These are phyloP conservation scores for Copsychus sechellarum DNA, from an alignment of 2,113 vertebrate genomes.

Conservation along the genomic window DNA sequence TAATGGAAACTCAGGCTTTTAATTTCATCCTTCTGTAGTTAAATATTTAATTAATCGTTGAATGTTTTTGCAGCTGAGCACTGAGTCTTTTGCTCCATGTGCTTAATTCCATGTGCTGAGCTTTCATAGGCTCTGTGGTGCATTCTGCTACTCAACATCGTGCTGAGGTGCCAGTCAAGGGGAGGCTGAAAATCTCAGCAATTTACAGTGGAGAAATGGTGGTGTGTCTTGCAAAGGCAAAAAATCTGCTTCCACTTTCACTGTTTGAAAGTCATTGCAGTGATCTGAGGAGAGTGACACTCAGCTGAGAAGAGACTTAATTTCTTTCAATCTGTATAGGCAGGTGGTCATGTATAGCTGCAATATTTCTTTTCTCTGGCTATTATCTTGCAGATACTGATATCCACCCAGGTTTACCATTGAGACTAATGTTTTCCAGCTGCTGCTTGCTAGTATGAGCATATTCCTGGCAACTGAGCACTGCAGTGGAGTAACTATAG, in stretches of 20 bases:
- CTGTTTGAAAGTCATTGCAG: background rate
- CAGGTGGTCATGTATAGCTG: background rate
- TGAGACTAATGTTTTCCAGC: background rate
- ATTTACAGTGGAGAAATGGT: background rate
- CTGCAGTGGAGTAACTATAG: background rate
- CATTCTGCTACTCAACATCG: background rate
- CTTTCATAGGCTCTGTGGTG: background rate
- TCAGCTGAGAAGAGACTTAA: background rate
- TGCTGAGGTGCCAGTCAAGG: background rate
- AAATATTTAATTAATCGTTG: constrained; percentile 1
- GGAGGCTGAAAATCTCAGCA: background rate
- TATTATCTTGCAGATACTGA: background rate
- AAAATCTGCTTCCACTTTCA: background rate
- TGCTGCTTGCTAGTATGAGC: background rate
- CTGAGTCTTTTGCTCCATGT: background rate
- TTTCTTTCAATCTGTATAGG: background rate
- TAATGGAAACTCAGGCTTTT: background rate
- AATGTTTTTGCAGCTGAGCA: background rate
- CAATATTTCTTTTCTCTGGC: background rate
- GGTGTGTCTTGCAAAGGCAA: background rate
- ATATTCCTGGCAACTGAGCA: background rate
- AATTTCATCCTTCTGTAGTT: background rate
- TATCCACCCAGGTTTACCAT: background rate
- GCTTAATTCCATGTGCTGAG: rapidly evolving
- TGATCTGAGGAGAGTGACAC: background rate